Base-by-base conservation (phyloP, 1,140 invertebrate genomes). In the Panagrolaimus sp. region DNA sequence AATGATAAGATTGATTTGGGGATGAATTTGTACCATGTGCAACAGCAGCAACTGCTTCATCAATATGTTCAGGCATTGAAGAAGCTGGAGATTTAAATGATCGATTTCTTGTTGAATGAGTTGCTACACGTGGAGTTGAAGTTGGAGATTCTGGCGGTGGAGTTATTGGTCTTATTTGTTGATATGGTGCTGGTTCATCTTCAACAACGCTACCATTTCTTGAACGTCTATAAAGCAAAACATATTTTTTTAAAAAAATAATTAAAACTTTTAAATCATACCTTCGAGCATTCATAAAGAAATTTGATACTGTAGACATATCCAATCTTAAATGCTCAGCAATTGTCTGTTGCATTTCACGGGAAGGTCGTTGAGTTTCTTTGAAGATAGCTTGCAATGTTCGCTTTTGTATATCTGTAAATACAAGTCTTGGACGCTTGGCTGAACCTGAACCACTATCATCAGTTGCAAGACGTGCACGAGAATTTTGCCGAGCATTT, bases 311-410 rank as follows among this genome's bases (percentile, higher is more conserved):
- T 20, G 96, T 99, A 42, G 93, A 96, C 31, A 96, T 92, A 84
- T 98, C 94, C 69, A 99, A 87, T 71, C 95, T 93, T 74, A 98
- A 87, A 83, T 98, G 95, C 74, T 95, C 88, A 38, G 95, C 94
- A 85, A 98, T 98, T 72, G 95, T 98, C 76, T 96, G 92, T 87
- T 98, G 96, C 96, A 98, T 98, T 87, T 98, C 96, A 86, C 98
- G 98, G 74, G 93, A 96, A 73, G 96, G 96, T 84, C 96, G 88
- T 85, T 98, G 98, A 66, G 96, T 98, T 88, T 98, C 96, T 91
- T 97, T 88, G 63, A 86, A 87, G 71, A 87, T 86, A 16, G 65
- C 74, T 47, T 74, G 47, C 51, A 99, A 89, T 85, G 96, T 98
- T 88, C 95, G 91, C 84, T 96, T 89, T 87, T 99, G 96, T 82